Evolutionary conservation across 2,888 invertebrate genomes (phyloP).

Genomic region (Chloroclysta siterata): DNA sequence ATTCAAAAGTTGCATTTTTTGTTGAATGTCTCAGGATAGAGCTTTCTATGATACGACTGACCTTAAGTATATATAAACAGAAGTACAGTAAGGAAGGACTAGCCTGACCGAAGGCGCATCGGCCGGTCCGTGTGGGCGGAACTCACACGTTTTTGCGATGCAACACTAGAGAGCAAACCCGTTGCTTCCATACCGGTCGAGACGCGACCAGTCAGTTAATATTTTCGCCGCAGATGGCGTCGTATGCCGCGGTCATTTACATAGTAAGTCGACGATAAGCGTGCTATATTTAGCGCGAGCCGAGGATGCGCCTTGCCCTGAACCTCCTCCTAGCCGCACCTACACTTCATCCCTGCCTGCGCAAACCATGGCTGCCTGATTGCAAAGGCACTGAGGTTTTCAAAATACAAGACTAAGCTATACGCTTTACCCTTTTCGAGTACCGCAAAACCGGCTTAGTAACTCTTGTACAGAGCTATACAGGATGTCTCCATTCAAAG

Average conservation of each 20-base stretch:
- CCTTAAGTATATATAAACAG: slow-evolving; percentile 16
- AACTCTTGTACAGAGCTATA: slow-evolving; percentile 1
- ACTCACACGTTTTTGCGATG: slow-evolving; percentile 72
- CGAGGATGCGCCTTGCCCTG: slow-evolving; percentile 64
- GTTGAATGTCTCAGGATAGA: background rate
- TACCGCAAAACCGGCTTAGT: slow-evolving; percentile 2
- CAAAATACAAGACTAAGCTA: slow-evolving; percentile 2
- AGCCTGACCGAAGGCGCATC: slow-evolving; percentile 23
- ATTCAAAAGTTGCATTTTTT: background rate
- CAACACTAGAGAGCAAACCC: slow-evolving; percentile 62
- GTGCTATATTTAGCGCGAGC: slow-evolving; percentile 78
- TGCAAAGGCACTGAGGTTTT: slow-evolving; percentile 3
- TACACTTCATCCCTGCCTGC: slow-evolving; percentile 49
- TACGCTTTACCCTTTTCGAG: background rate
- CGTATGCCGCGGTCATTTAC: slow-evolving; percentile 82
- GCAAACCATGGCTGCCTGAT: slow-evolving; percentile 16
- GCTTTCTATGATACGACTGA: slow-evolving; percentile 11
- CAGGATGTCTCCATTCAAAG: slow-evolving; percentile 33
- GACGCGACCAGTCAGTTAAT: slow-evolving; percentile 67
- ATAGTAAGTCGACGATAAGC: slow-evolving; percentile 82
- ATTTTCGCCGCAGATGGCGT: slow-evolving; percentile 78
- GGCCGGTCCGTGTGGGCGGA: slow-evolving; percentile 59
- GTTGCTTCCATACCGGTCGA: slow-evolving; percentile 62
- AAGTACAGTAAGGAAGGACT: slow-evolving; percentile 30
- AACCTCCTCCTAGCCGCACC: slow-evolving; percentile 61